Base-by-base conservation (phyloP, 1,140 invertebrate genomes). In the Scaptodrosophila lebanonensis region DNA sequence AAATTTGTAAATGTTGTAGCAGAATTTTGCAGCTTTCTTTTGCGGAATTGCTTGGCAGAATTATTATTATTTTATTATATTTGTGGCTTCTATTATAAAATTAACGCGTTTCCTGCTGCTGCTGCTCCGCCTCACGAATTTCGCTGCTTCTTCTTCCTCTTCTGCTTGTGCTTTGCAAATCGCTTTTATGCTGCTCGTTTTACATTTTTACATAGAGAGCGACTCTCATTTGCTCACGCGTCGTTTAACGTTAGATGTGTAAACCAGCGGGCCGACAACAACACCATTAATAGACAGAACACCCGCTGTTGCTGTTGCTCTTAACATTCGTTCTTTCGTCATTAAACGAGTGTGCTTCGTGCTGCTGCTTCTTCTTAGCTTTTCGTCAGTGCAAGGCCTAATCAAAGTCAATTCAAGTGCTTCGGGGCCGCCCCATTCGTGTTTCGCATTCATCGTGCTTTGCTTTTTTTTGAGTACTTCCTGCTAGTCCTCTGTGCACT, bases 371-470 rank as follows among this genome's bases (percentile, higher is more conserved):
- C 9, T 8, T 17, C 3, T 3, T 9, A 12, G 50, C 13, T 22
- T n/a, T 11, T 38, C 32, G 32, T 13, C 11, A 20, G 36, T 51
- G 22, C 36, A 45, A 51, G 32, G 20, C 64, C 75, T n/a, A n/a
- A n/a, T n/a, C n/a, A 79, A 79, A 79, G 75, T 79, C 69, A 82
- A 82, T 82, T 77, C 68, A 68, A 68, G 66, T 66, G 75, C 68
- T 62, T 57, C 54, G 56, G 57, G 17, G 32, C 42, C 40, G 30
- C 18, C 39, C 29, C 49, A 32, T 49, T 42, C 59, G 59, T 62
- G 25, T 44, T 50, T 58, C 36, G 35, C 29, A 50, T 53, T 45
- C 40, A 36, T 57, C 53, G 53, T 62, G 52, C 45, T 42, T 44
- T 62, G n/a, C n/a, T n/a, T n/a, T 49, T 62, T 50, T 47, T 68